Evolutionary conservation across 2,797 vertebrate genomes (phyloP), one percentile per base, ranked within the genome.

Genomic region (Notolabrus celidotus): DNA sequence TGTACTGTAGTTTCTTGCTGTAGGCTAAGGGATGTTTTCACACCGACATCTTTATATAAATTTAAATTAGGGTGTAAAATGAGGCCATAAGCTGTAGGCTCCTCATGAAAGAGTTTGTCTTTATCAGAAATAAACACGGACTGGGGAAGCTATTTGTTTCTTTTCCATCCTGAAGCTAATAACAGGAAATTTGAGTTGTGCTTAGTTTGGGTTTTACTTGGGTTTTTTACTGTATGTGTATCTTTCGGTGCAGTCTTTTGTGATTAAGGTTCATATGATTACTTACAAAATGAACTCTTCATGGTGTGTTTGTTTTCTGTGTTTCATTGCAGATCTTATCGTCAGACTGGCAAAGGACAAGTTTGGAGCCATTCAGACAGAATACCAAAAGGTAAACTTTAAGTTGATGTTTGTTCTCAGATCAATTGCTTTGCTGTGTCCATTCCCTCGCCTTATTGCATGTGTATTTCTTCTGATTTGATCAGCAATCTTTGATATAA

Each of bases 321-420:
- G 17, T 93, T 61, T 77, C 67, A 14, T 80, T 90, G 46, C 93
- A 95, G 94, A 95, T 88, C 93, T 95, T 38, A 84, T 94, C 63
- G 88, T 93, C 57, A 90, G 83, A 82, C 73, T 95, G 76, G 91
- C 92, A 17, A 93, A 94, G 83, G 93, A 95, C 76, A 93, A 87
- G 80, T 94, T 94, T 55, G 93, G 86, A 84, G 87, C 90, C 73
- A 79, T 93, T 77, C 91, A 94, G 71, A 87, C 86, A 0, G 94
- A 95, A 71, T 94, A 94, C 64, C 91, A 94, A 82, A 94, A 95
- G 93, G 94, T 95, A 92, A 92, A 38, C 0, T 11, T 17, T 2
- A 2, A 9, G 7, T 16, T 54, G 17, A 54, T n/a, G 17, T 31
- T 47, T 54, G 17, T 15, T 46, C 53, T 31, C 29, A 65, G 6